Percentiles rank a stretch among this genome's conserved stretches.
Conservation (phyloP, 2,888 invertebrate species). For the Coenonympha arcania region DNA sequence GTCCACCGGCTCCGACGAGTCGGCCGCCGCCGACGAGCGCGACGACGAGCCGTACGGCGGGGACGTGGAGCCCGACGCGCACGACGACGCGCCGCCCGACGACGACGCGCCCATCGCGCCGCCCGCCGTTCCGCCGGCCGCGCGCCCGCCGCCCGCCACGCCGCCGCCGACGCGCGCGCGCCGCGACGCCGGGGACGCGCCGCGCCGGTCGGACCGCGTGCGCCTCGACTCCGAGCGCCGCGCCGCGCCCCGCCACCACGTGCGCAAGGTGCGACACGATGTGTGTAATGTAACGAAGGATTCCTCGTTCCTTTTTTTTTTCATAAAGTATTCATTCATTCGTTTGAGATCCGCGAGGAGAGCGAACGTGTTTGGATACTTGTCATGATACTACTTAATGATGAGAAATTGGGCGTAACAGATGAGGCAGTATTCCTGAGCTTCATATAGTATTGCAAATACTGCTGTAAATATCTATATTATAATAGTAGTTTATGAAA, state of each 20-base stretch:
- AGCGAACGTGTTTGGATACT: no score
- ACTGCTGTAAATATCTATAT: no score
- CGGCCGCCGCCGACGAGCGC: conserved; percentile 30
- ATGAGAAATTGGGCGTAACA: no score
- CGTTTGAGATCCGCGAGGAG: no score
- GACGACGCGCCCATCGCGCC: conserved; percentile 13
- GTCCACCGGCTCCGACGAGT: conserved; percentile 40
- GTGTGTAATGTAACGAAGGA: background rate
- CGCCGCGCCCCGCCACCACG: conserved; percentile 13
- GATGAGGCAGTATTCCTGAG: no score
- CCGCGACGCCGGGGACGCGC: conserved; percentile 26
- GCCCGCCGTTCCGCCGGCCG: conserved; percentile 23
- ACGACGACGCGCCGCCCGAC: conserved; percentile 10
- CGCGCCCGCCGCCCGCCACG: conserved; percentile 17
- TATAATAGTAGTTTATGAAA: no score
- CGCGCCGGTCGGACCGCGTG: conserved; percentile 24
- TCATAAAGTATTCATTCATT: no score
- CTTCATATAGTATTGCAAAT: no score
- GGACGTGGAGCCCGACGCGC: conserved; percentile 31
- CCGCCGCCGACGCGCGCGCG: conserved; percentile 20
- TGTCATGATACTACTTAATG: no score
- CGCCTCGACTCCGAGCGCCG: conserved; percentile 9
- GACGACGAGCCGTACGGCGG: conserved; percentile 32
- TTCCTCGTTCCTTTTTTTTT: background rate
- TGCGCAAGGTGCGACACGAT: background rate